Conservation (phyloP, 2,888 invertebrate genomes). For the Dicyrtoma fusca region DNA sequence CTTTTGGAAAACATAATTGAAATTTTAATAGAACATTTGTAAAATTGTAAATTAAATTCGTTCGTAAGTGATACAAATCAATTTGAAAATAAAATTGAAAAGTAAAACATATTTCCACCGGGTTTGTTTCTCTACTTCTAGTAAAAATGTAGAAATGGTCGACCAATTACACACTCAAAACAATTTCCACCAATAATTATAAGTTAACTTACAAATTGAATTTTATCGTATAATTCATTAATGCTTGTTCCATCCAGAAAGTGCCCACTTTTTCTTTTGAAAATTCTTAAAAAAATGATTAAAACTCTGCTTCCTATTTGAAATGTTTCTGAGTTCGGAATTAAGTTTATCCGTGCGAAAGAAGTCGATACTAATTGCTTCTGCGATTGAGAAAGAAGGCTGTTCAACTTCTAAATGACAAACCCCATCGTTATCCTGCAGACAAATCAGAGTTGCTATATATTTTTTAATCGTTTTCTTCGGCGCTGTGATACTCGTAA, state of each 20-base stretch:
- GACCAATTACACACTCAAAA: too few species aligned
- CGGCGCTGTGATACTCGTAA: neutral
- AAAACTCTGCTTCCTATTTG: neutral
- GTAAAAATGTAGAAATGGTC: too few species aligned
- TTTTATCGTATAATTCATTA: too few species aligned
- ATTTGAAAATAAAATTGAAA: too few species aligned
- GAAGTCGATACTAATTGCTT: neutral
- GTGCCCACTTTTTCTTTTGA: neutral
- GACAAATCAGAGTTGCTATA: neutral
- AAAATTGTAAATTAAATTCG: too few species aligned
- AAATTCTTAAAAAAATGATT: neutral
- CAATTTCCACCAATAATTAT: too few species aligned
- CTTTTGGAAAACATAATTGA: too few species aligned
- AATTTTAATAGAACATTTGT: too few species aligned
- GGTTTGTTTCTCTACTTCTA: too few species aligned
- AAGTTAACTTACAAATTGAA: too few species aligned
- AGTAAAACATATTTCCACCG: too few species aligned
- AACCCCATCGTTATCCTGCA: neutral
- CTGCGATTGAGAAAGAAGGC: neutral
- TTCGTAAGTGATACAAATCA: too few species aligned
- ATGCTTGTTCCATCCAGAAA: neutral
- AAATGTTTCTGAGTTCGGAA: neutral
- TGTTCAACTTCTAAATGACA: neutral
- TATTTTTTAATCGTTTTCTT: neutral
- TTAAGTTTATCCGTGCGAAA: slow-evolving; percentile 10